phyloP scores from a whole-genome alignment of 2,113 vertebrate genomes.

The Casuarius casuarius region DNA sequence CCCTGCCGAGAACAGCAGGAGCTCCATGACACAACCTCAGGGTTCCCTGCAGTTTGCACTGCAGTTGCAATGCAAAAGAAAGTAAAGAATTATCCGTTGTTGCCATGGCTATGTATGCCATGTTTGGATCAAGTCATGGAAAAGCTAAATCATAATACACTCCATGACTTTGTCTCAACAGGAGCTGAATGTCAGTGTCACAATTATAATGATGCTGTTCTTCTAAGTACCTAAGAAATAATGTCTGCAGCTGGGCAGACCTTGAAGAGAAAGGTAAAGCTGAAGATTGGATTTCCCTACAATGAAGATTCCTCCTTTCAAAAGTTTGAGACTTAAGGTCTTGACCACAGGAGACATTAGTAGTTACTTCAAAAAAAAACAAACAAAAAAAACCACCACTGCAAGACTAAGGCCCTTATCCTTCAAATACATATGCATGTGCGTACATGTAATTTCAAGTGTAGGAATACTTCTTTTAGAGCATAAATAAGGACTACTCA shows the following conservation, averaged over 20 bases:
- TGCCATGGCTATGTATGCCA: not conserved
- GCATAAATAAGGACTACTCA: not conserved
- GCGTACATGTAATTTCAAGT: not conserved
- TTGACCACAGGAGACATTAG: not conserved
- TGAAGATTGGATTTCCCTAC: not conserved
- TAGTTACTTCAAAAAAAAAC: not conserved
- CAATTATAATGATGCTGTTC: not conserved
- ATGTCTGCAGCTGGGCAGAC: not conserved
- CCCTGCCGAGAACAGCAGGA: not conserved
- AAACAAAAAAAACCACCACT: slow-evolving; percentile 15
- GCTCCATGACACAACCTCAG: accelerated
- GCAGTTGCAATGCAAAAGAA: not conserved
- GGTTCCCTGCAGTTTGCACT: not conserved
- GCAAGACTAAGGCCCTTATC: not conserved
- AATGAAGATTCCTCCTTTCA: not conserved
- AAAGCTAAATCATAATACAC: not conserved
- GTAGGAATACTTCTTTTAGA: not conserved
- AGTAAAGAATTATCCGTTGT: not conserved
- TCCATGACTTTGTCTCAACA: not conserved
- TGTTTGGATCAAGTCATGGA: not conserved
- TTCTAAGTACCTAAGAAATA: not conserved
- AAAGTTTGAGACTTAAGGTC: not conserved
- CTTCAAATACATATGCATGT: not conserved
- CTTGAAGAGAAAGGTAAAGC: not conserved
- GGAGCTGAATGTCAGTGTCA: not conserved